Evolutionary conservation across 2,113 vertebrate genomes (phyloP).

Genomic region (Osmerus eperlanus): DNA sequence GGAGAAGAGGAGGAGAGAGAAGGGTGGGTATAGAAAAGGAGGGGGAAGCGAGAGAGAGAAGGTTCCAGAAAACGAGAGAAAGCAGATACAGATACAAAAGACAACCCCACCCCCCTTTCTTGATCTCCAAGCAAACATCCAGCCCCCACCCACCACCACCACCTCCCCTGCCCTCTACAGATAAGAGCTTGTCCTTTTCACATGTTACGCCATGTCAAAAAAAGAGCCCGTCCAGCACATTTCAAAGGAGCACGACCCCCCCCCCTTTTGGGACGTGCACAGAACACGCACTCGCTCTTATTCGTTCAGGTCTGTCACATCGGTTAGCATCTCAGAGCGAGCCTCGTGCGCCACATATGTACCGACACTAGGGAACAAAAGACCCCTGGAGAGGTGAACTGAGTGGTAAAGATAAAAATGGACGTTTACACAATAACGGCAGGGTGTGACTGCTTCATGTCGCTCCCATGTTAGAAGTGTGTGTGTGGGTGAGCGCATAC

Average conservation of each 20-base stretch:
- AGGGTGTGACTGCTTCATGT: background rate
- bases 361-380: too few relatives aligned
- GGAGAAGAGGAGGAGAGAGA: background rate
- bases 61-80: background rate
- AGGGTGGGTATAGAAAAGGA: background rate
- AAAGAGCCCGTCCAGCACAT: slow-evolving; percentile 35
- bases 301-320: too few relatives aligned
- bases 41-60: background rate
- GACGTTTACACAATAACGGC: too few relatives aligned
- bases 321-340: too few relatives aligned
- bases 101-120: background rate
- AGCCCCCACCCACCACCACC: background rate
- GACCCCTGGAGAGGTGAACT: too few relatives aligned
- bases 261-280: too few relatives aligned
- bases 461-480: background rate
- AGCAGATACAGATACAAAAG: background rate
- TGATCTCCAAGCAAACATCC: background rate
- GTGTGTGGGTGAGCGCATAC: background rate
- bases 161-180: slow-evolving; percentile 10
- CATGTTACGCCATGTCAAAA: slow-evolving; percentile 16
- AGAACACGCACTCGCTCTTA: background rate
- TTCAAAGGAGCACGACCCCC: background rate
- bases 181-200: slow-evolving; percentile 36
- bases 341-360: too few relatives aligned
- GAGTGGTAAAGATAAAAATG: too few relatives aligned